Base-by-base conservation (phyloP, 35 echinoderm and acorn worm genomes). In the Lytechinus pictus region DNA sequence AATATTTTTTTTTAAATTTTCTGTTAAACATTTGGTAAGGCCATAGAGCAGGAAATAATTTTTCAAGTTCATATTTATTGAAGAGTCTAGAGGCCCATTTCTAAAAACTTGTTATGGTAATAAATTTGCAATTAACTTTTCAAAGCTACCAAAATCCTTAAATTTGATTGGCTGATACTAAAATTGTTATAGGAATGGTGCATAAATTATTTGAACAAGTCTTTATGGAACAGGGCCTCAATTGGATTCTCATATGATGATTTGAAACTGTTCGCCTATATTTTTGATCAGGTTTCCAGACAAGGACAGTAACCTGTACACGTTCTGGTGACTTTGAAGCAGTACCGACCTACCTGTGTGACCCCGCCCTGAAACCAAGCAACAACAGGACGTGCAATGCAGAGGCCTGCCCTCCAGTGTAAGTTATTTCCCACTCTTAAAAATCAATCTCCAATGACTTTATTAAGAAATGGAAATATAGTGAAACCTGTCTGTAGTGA, bases 371-470 rank as follows among this genome's bases (percentile, higher is more conserved):
- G 4, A 96, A 95, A 61, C 97, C 96, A 53, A 14, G 60, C 9
- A 86, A 61, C 52, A 98, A 97, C 55, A 54, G 92, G 19, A 97
- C 96, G 10, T 98, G 97, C 87, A 98, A 98, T 87, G 91, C 94
- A 92, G 93, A 96, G 11, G 54, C 87, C 33, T 98, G 97, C 91
- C 97, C 97, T 88, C 96, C 97, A 91, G 97, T 93, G 97, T 98
- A 91, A 27, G 88, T 90, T 16, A 8, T 90, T 5, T 7, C 33
- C 2, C 33, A 0, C 33, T 44, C 33, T 44, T 44, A 44, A 44
- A 44, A 44, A 44, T 44, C 2, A 1, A 44, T 44, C 33, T 44
- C 33, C 0, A 44, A 44, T 44, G 33, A 44, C 33, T 44, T 0
- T 44, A 44, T 1, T 44, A 0, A 44, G 2, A 44, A 2, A 44